Base-by-base conservation (phyloP, 2,113 vertebrate species). In the Pardalotus punctatus region DNA sequence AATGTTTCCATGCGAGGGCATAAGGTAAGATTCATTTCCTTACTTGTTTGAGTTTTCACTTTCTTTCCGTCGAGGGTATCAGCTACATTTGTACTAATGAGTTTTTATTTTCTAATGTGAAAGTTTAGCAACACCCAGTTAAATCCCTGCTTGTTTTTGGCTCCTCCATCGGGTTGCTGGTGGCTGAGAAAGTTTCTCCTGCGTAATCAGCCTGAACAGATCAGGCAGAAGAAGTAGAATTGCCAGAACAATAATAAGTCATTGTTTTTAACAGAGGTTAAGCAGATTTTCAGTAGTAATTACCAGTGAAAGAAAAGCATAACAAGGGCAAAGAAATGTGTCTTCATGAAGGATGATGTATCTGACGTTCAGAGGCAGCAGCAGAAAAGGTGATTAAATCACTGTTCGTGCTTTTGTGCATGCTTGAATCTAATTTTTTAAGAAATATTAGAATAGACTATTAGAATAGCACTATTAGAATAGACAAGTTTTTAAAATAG, bases 151-250 rank as follows among this genome's bases (percentile, higher is more conserved):
- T 85, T 69, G 56, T 17, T 86, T 66, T 82, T 92, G 85, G 61
- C 69, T 96, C 35, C 50, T 91, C 56, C 15, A 15, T 45, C 56
- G 17, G 38, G 40, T 19, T 47, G 24, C 23, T 76, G 36, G 23
- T 38, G 40, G 50, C 43, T 76, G 78, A 80, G 81, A 87, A 92
- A 87, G 67, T 61, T 43, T 17, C 40, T 91, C n/a, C 42, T 69
- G 64, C 61, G 45, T 57, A 23, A 83, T 70, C 25, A 21, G 64
- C 45, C 24, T 69, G 74, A 87, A 53, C 6, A 67, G 84, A 62
- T 35, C 19, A 51, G 42, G 61, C 78, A 79, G 86, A 56, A 81
- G 85, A 29, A 85, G 60, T 80, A 74, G 12, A 56, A 56, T 15
- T 73, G 25, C 54, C 2, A 4, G 74, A 73, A 56, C 50, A 88